Base-by-base conservation (phyloP, 2,797 vertebrate species). In the Spinus pinus region DNA sequence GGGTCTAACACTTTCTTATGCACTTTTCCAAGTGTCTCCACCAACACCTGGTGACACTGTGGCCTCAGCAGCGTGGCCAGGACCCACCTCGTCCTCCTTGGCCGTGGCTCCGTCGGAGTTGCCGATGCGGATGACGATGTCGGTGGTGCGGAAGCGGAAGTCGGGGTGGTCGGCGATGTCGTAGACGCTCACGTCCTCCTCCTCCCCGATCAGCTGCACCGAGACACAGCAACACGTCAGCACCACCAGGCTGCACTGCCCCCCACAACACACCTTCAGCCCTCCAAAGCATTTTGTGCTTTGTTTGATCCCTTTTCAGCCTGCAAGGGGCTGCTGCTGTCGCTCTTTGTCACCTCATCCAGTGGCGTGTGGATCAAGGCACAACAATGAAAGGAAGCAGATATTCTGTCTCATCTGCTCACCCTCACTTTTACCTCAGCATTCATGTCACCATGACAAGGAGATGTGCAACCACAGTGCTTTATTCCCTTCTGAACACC, bases 81-180 rank as follows among this genome's bases (percentile, higher is more conserved):
- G 25, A 81, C 71, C 25, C 10, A 98, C 98, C 98, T 99, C 99
- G 3, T 99, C 99, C 53, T 98, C 99, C 47, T 98, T 98, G 91
- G 98, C 98, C 0, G 96, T 8, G 25, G 96, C 98, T 19, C 98
- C 98, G 0, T 98, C 98, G 0, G 99, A 98, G 96, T 99, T 99
- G 96, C 99, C 99, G 42, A 99, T 99, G 92, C 99, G 98, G 93
- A 99, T 99, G 86, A 99, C 99, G 3, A 99, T 99, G 96, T 99
- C 99, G 0, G 99, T 99, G 3, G 99, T 99, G 88, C 99, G 99
- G 96, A 99, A 99, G 88, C 99, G 99, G 19, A 99, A 99, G 97
- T 99, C 99, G 0, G 99, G 99, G 89, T 99, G 99, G 92, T 99
- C 99, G 0, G 99, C 98, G 3, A 99, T 99, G 95, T 99, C 99